These are phyloP conservation scores for Dicerorhinus sumatrensis DNA, from an alignment of 2,113 vertebrate genomes.

Conservation along the genomic window DNA sequence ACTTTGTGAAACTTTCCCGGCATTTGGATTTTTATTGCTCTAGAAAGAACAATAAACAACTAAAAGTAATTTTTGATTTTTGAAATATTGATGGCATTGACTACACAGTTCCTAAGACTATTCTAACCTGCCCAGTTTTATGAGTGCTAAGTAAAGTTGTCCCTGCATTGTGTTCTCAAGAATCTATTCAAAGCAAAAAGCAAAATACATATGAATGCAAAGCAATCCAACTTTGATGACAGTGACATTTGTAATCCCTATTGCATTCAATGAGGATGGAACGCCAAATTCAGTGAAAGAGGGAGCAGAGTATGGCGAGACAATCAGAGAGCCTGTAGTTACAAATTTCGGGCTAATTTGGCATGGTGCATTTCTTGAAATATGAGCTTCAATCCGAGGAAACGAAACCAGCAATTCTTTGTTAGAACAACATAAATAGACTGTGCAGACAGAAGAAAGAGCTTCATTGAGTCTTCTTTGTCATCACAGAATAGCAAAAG, in stretches of 20 bases:
- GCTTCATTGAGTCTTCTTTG: neutral
- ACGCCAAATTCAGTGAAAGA: neutral
- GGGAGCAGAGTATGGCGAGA: neutral
- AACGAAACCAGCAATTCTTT: neutral
- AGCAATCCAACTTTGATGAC: neutral
- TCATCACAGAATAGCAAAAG: neutral
- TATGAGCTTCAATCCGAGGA: neutral
- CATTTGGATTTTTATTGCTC: neutral
- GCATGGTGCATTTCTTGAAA: neutral
- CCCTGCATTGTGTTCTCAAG: neutral
- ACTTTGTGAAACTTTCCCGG: neutral
- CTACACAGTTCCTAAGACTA: neutral
- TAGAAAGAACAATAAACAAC: neutral
- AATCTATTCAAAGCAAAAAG: neutral
- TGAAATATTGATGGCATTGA: neutral
- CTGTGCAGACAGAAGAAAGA: neutral
- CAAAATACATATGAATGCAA: neutral
- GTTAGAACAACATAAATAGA: neutral
- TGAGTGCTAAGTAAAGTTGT: neutral
- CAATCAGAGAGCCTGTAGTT: neutral
- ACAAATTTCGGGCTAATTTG: neutral
- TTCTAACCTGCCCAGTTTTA: neutral
- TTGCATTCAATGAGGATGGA: neutral
- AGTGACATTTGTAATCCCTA: neutral
- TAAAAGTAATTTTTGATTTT: neutral